phyloP scores from a whole-genome alignment of 2,797 vertebrate genomes.

The Pseudochirops corinnae region DNA sequence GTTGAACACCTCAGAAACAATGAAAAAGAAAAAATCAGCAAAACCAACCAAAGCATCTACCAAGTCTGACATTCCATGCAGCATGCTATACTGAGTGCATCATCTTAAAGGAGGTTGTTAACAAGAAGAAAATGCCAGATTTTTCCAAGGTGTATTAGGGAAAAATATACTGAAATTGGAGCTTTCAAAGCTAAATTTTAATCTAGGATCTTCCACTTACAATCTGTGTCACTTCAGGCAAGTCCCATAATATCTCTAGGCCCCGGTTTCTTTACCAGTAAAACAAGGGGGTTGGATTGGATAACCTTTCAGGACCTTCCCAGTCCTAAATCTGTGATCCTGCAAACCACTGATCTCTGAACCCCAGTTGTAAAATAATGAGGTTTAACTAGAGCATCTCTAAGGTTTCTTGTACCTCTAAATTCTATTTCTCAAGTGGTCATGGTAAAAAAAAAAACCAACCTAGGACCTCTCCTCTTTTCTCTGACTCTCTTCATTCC shows the following conservation, averaged over 20 bases:
- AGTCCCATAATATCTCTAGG: background rate
- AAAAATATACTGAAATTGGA: background rate
- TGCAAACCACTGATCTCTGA: background rate
- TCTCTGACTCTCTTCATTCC: background rate
- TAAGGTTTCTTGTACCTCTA: background rate
- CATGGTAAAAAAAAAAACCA: background rate
- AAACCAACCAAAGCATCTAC: background rate
- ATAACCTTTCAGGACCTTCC: background rate
- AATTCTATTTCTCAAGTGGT: background rate
- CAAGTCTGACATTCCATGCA: background rate
- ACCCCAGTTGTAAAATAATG: background rate
- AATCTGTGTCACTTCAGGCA: background rate
- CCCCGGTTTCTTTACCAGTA: background rate
- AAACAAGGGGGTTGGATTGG: background rate
- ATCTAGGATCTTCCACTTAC: background rate
- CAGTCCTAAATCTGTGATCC: background rate
- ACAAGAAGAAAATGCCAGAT: background rate
- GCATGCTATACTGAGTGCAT: background rate
- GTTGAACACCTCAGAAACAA: background rate
- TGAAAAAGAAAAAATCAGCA: background rate
- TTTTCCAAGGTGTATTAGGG: background rate
- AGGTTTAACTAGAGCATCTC: background rate
- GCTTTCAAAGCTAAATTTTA: background rate
- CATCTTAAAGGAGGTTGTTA: background rate
- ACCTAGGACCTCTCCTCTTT: background rate